phyloP scores from a whole-genome alignment of 2,113 vertebrate species.

The Planiliza haematocheilus region DNA sequence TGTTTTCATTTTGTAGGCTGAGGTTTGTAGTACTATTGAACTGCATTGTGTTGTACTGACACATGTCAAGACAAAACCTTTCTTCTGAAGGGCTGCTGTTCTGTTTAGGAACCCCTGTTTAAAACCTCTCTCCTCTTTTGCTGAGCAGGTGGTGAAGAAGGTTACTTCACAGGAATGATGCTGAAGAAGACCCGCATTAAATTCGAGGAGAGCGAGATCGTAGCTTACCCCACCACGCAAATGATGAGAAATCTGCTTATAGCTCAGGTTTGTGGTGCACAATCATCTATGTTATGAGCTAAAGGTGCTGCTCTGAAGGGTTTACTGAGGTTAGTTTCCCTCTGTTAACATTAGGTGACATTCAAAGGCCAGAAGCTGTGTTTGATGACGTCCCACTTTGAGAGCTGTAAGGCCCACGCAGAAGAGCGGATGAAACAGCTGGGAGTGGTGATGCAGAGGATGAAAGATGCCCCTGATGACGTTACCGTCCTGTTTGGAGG shows the following conservation, averaged over 20 bases:
- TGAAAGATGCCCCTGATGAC: conserved; percentile 80
- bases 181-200: conserved; percentile 90
- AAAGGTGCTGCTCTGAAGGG: too few relatives aligned
- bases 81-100: too few relatives aligned
- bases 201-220: conserved; percentile 84
- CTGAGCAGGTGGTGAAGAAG: conserved; percentile 82
- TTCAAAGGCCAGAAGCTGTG: conserved; percentile 86
- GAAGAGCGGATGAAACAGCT: conserved; percentile 88
- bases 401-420: conserved; percentile 88
- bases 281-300: too few relatives aligned
- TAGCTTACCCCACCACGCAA: conserved; percentile 84
- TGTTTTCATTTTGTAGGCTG: too few relatives aligned
- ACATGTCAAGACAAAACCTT: too few relatives aligned
- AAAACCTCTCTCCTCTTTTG: too few relatives aligned
- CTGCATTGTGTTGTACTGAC: too few relatives aligned
- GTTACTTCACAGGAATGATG: conserved; percentile 90
- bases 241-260: conserved; percentile 93
- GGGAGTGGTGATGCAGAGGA: conserved; percentile 81
- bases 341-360: conserved; percentile 78
- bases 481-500: conserved; percentile 91
- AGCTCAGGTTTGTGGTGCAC: conserved; percentile 79
- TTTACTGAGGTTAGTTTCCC: too few relatives aligned
- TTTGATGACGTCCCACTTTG: conserved; percentile 94
- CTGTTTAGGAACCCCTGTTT: too few relatives aligned
- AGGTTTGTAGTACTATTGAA: too few relatives aligned